These are phyloP conservation scores for Thymelicus acteon DNA, from an alignment of 2,888 invertebrate genomes.

Conservation along the genomic window DNA sequence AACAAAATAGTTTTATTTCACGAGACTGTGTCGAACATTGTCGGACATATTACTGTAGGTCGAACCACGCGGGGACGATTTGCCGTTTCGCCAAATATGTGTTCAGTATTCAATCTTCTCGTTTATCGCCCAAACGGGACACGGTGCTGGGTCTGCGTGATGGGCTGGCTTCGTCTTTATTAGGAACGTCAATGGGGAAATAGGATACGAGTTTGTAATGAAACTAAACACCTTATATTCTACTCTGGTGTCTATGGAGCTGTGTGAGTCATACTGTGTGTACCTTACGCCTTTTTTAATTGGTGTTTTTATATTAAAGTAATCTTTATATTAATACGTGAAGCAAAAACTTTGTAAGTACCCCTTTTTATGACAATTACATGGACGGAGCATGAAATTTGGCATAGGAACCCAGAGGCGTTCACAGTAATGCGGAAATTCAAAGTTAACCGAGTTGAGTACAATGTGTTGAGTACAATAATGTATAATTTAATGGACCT, in stretches of 20 bases:
- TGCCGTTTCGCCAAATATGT: conserved; percentile 49
- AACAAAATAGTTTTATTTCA: conserved; percentile 16
- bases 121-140: conserved; percentile 47
- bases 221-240: conserved; percentile 12
- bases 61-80: conserved; percentile 47
- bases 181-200: conserved; percentile 36
- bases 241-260: background rate
- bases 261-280: too few relatives aligned
- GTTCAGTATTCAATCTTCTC: conserved; percentile 50
- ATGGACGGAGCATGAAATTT: too few relatives aligned
- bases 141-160: conserved; percentile 28
- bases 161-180: conserved; percentile 37
- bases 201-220: conserved; percentile 22
- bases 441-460: too few relatives aligned
- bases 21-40: conserved; percentile 13
- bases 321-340: too few relatives aligned
- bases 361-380: too few relatives aligned
- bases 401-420: too few relatives aligned
- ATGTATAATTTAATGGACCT: too few relatives aligned
- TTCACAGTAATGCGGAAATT: too few relatives aligned
- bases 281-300: too few relatives aligned
- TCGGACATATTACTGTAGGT: conserved; percentile 42
- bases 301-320: too few relatives aligned
- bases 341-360: too few relatives aligned
- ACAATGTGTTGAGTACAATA: too few relatives aligned